Conservation (phyloP, 2,888 invertebrate genomes). For the Deroplatys truncata region DNA sequence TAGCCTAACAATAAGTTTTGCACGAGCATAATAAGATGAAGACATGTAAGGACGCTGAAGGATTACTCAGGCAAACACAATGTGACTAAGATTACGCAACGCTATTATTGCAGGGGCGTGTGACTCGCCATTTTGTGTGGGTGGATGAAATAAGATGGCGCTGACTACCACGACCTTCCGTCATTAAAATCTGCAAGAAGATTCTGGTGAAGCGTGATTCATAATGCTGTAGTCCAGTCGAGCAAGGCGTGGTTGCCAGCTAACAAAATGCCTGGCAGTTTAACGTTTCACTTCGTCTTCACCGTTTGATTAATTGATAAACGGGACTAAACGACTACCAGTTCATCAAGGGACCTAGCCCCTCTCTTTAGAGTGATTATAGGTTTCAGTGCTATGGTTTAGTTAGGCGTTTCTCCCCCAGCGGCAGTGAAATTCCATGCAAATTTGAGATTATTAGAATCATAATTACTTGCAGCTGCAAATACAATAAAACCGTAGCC, state of each 20-base stretch:
- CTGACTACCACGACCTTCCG: neutral
- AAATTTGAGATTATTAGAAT: too few relatives aligned
- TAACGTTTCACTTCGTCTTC: neutral
- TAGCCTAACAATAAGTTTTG: neutral
- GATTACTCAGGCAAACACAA: neutral
- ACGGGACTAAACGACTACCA: neutral
- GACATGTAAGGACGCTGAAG: neutral
- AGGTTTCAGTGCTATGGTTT: neutral
- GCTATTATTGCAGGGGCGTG: neutral
- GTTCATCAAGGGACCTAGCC: neutral
- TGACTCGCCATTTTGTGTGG: neutral
- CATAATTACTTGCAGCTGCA: too few relatives aligned
- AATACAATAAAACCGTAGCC: too few relatives aligned
- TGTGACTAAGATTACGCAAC: neutral
- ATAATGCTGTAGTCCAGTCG: neutral
- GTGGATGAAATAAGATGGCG: neutral
- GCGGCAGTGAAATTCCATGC: too few relatives aligned
- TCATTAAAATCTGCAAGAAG: neutral
- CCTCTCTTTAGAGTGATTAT: neutral
- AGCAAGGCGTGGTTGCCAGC: neutral
- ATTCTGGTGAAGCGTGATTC: neutral
- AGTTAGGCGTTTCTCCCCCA: neutral
- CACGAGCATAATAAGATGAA: neutral
- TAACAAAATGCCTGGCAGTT: neutral
- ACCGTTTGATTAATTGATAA: neutral